Conservation (phyloP, 2,113 vertebrate genomes). For the Puntigrus tetrazona region DNA sequence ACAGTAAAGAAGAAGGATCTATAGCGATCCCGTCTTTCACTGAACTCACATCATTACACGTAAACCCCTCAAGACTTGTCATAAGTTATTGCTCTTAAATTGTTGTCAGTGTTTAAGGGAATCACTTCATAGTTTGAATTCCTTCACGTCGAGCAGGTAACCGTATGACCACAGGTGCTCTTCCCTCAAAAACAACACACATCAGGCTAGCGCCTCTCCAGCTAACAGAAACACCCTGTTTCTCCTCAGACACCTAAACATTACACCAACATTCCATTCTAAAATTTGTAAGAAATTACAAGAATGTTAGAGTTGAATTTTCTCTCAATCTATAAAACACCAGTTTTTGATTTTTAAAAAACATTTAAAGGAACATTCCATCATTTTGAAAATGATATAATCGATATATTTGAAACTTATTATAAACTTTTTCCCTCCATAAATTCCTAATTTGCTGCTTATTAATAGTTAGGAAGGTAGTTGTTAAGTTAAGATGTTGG, state of each 20-base stretch:
- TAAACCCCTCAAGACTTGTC: neutral
- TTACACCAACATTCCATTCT: too few species aligned
- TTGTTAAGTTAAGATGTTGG: too few species aligned
- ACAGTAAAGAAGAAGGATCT: neutral
- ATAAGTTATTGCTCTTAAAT: neutral
- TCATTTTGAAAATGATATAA: too few species aligned
- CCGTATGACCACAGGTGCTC: constrained; percentile 33
- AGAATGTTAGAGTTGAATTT: neutral
- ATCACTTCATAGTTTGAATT: constrained; percentile 41
- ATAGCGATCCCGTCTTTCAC: neutral
- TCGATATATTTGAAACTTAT: too few species aligned
- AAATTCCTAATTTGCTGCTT: too few species aligned
- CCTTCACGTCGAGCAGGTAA: neutral
- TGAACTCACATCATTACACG: constrained; percentile 16
- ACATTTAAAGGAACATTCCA: neutral
- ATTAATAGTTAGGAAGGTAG: too few species aligned
- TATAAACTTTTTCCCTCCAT: too few species aligned
- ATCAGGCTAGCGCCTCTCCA: neutral
- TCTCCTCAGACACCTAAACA: too few species aligned
- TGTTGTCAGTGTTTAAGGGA: constrained; percentile 11
- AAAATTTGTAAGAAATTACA: too few species aligned
- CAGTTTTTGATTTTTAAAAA: neutral
- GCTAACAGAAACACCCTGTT: neutral
- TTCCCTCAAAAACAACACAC: constrained; percentile 19
- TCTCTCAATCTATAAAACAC: neutral